Conservation (phyloP, 2,113 vertebrate species). For the Engystomops pustulosus region DNA sequence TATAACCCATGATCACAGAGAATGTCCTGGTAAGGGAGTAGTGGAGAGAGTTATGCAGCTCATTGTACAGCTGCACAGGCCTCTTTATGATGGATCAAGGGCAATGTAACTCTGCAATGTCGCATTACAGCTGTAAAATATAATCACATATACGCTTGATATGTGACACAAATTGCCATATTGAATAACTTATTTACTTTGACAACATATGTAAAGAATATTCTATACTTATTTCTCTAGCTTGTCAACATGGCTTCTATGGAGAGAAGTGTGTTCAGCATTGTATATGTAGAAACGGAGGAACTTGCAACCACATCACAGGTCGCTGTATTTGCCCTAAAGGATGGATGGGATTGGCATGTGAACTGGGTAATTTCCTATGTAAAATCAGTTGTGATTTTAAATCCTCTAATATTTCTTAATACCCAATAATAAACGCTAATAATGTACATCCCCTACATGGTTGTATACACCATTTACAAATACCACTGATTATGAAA, state of each 20-base stretch:
- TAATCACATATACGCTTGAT: too few species aligned
- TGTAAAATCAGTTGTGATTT: neutral
- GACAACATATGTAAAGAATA: too few species aligned
- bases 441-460: too few species aligned
- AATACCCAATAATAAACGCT: too few species aligned
- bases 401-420: neutral
- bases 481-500: neutral
- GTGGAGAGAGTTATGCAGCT: too few species aligned
- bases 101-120: too few species aligned
- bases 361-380: constrained; percentile 76
- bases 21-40: too few species aligned
- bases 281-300: constrained; percentile 87
- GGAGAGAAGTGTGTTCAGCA: constrained; percentile 78
- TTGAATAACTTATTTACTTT: neutral
- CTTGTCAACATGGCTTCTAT: constrained; percentile 78
- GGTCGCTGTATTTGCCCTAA: constrained; percentile 79
- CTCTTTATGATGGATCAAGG: too few species aligned
- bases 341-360: constrained; percentile 86
- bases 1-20: too few species aligned
- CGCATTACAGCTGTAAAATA: neutral
- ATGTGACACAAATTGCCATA: neutral
- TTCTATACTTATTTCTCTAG: constrained; percentile 64
- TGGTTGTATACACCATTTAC: neutral
- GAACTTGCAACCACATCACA: constrained; percentile 75
- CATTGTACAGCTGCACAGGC: too few species aligned